Conservation (phyloP, 1,140 invertebrate species). For the Saxidomus purpurata region DNA sequence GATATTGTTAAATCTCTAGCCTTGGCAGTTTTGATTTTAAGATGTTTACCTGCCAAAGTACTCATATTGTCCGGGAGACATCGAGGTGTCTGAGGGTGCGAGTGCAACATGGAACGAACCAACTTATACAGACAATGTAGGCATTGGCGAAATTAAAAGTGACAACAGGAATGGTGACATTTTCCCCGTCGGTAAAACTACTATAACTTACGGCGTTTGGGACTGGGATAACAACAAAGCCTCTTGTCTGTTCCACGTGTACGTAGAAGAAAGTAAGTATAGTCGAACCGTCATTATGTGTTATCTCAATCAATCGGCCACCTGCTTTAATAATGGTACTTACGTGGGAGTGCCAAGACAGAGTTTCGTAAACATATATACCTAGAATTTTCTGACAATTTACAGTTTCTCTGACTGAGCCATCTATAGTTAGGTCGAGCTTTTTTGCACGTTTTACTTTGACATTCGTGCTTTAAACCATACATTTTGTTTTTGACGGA, state of each 20-base stretch:
- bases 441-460: no score
- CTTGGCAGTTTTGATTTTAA: neutral
- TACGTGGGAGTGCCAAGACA: no score
- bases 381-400: no score
- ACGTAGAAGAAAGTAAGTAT: neutral
- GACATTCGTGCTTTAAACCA: no score
- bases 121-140: neutral
- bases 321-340: no score
- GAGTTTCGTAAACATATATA: no score
- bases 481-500: no score
- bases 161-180: neutral
- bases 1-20: no score
- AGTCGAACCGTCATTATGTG: neutral
- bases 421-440: no score
- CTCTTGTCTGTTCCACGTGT: neutral
- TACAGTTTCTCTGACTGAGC: no score
- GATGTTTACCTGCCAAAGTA: neutral
- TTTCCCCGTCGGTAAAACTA: neutral
- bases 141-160: neutral
- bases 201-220: neutral
- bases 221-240: neutral
- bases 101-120: neutral
- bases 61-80: constrained; percentile 11
- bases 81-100: neutral
- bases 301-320: no score